A percentile compares a stretch with the other conserved stretches of the same genome.
Conservation (phyloP, 1,140 invertebrate genomes). For the Contarinia nasturtii region DNA sequence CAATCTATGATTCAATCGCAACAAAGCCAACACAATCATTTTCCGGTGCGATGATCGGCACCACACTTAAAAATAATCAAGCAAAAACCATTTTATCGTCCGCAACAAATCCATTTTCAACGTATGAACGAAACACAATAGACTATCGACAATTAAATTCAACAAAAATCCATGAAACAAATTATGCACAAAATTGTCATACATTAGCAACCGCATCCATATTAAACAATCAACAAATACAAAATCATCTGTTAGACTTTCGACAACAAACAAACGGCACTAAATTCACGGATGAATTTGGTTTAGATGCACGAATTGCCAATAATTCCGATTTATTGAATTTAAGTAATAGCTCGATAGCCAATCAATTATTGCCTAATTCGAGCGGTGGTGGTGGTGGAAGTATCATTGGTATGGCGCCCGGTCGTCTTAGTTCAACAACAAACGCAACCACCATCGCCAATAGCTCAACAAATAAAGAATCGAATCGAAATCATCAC, state of each 20-base stretch:
- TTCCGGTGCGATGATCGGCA: too few species aligned
- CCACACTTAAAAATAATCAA: too few species aligned
- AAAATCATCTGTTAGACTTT: conserved; percentile 5
- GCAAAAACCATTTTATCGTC: too few species aligned
- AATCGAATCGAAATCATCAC: too few species aligned
- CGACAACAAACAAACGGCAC: conserved; percentile 5
- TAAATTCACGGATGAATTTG: background rate
- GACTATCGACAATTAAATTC: conserved; percentile 2
- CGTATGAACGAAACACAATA: conserved; percentile 7
- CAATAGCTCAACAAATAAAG: too few species aligned
- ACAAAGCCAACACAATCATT: background rate
- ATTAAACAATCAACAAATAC: conserved; percentile 3
- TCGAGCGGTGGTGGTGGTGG: background rate
- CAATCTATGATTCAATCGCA: conserved; percentile 1
- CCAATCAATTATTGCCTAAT: background rate
- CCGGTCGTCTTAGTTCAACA: background rate
- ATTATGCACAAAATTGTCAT: too few species aligned
- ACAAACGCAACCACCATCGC: too few species aligned
- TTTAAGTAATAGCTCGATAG: conserved; percentile 3
- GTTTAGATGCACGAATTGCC: too few species aligned
- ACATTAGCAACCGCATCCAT: too few species aligned
- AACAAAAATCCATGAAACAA: background rate
- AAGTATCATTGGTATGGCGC: background rate
- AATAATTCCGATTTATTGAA: conserved; percentile 1
- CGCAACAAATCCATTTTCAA: too few species aligned